Conservation (phyloP, 2,113 vertebrate genomes). For the Axis porcinus region DNA sequence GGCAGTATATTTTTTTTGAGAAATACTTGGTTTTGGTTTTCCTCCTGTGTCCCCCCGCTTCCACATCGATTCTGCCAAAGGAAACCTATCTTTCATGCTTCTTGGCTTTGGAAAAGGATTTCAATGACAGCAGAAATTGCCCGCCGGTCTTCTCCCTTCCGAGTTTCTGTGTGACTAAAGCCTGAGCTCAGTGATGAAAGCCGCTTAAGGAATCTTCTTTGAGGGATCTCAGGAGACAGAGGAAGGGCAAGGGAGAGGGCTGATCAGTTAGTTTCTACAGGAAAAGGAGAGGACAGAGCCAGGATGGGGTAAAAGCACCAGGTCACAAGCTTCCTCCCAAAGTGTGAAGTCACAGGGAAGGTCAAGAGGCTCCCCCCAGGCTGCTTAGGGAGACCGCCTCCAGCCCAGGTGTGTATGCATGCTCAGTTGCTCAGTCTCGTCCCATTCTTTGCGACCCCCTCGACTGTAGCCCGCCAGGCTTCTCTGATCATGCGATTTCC, state of each 20-base stretch:
- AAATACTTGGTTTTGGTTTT: not conserved
- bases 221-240: not conserved
- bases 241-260: not conserved
- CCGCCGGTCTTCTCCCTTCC: not conserved
- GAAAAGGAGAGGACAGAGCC: not conserved
- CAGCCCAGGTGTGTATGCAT: not conserved
- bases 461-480: not conserved
- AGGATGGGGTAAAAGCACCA: not conserved
- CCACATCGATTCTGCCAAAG: not conserved
- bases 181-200: not conserved
- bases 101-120: slow-evolving; percentile 4
- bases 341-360: not conserved
- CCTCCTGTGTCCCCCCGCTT: not conserved
- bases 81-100: not conserved
- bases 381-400: not conserved
- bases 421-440: not conserved
- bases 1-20: not conserved
- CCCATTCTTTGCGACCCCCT: not conserved
- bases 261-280: not conserved
- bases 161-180: not conserved
- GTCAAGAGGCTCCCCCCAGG: not conserved
- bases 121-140: not conserved
- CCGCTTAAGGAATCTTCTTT: not conserved
- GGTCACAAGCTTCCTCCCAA: not conserved
- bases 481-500: not conserved